Conservation (phyloP, 2,888 invertebrate genomes). For the Rotaria macrura region DNA sequence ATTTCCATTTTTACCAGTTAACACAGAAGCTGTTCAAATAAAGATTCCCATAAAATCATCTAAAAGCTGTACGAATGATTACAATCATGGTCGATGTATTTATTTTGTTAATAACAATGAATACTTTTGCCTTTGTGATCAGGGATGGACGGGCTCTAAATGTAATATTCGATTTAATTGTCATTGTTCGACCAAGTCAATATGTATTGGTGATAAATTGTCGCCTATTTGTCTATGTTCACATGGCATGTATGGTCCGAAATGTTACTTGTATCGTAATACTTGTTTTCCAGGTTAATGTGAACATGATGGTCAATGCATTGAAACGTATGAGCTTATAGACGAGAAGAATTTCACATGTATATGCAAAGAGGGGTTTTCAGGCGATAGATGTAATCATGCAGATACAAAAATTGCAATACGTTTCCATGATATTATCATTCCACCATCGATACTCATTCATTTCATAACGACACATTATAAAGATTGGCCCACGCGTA, state of each 20-base stretch:
- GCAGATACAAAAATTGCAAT: not conserved
- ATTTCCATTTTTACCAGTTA: not conserved
- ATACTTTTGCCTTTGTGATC: not conserved
- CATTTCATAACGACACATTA: not conserved
- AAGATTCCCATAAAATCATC: not conserved
- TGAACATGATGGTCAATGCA: too few species aligned
- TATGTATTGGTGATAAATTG: not conserved
- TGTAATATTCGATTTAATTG: not conserved
- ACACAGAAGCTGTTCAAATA: not conserved
- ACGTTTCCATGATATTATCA: not conserved
- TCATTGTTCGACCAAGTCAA: not conserved
- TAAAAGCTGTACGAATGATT: not conserved
- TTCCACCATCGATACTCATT: not conserved
- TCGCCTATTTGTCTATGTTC: not conserved
- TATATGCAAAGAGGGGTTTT: not conserved
- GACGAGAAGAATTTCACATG: not conserved
- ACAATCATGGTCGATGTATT: not conserved
- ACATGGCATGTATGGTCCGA: too few species aligned
- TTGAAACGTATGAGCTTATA: too few species aligned
- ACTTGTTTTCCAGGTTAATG: too few species aligned
- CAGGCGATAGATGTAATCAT: not conserved
- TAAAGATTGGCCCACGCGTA: not conserved
- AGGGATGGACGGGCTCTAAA: not conserved
- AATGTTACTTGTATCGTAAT: too few species aligned
- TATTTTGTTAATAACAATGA: not conserved